Evolutionary conservation across 2,797 vertebrate species (phyloP).

Genomic region (Eremophila alpestris): DNA sequence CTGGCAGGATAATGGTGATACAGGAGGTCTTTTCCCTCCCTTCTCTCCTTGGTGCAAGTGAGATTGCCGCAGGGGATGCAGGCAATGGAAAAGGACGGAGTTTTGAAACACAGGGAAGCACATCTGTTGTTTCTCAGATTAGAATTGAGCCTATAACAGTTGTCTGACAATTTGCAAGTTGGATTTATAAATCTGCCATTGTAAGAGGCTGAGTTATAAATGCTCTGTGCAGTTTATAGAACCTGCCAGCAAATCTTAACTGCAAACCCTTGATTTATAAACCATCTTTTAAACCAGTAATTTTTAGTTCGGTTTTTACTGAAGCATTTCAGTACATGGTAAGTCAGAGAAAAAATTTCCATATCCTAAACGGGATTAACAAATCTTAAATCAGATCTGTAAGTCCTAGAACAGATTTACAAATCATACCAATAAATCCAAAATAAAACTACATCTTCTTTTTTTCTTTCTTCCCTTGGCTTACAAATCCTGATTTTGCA

Average conservation of each 20-base stretch:
- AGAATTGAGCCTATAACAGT: slow-evolving; percentile 52
- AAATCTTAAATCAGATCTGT: slow-evolving; percentile 71
- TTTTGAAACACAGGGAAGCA: neutral
- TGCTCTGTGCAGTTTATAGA: slow-evolving; percentile 65
- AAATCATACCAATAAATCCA: slow-evolving; percentile 66
- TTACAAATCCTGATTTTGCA: slow-evolving; percentile 70
- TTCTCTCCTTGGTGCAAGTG: neutral
- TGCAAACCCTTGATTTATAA: slow-evolving; percentile 67
- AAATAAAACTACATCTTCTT: slow-evolving; percentile 26
- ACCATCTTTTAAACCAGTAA: slow-evolving; percentile 50
- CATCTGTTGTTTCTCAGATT: slow-evolving; percentile 67
- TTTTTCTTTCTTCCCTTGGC: neutral
- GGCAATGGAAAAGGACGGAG: neutral
- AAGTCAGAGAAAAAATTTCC: slow-evolving; percentile 66
- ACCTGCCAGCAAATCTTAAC: slow-evolving; percentile 63
- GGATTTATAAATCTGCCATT: slow-evolving; percentile 71
- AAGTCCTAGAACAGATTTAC: slow-evolving; percentile 68
- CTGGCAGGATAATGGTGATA: neutral
- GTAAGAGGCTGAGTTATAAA: slow-evolving; percentile 65
- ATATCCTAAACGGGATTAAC: slow-evolving; percentile 61
- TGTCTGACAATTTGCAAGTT: slow-evolving; percentile 69
- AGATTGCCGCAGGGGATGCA: neutral
- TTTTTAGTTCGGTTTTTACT: slow-evolving; percentile 34
- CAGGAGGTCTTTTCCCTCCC: neutral
- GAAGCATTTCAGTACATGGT: slow-evolving; percentile 54